These are phyloP conservation scores for Enteromius treurensis DNA, from an alignment of 2,797 vertebrate species.

Conservation along the genomic window DNA sequence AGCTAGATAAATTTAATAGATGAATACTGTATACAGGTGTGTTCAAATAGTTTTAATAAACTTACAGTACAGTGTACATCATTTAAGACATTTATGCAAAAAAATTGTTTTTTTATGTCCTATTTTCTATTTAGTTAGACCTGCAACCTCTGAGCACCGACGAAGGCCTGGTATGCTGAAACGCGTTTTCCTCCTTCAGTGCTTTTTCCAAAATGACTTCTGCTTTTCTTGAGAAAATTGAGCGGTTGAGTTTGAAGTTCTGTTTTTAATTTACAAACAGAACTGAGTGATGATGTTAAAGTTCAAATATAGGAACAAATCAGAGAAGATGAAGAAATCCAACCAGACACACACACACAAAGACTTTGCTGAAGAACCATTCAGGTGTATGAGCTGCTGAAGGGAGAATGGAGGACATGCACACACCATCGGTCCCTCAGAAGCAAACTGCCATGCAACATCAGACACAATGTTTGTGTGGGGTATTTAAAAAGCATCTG, in stretches of 20 bases:
- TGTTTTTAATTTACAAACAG: not conserved
- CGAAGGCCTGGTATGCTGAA: too few species aligned
- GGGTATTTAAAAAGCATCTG: not conserved
- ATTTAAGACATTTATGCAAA: too few species aligned
- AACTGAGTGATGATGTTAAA: not conserved
- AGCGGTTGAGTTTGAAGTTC: not conserved
- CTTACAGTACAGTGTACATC: too few species aligned
- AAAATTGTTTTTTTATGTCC: too few species aligned
- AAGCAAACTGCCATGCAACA: not conserved
- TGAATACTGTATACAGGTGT: not conserved
- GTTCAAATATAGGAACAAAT: too few species aligned
- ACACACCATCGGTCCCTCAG: slow-evolving; percentile 58
- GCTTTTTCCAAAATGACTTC: too few species aligned
- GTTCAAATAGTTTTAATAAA: too few species aligned
- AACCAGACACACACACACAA: not conserved
- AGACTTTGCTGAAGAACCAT: not conserved
- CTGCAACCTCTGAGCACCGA: too few species aligned
- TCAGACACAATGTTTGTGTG: not conserved
- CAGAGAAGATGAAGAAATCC: not conserved
- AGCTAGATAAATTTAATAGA: not conserved
- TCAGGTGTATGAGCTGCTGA: not conserved
- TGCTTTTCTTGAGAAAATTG: too few species aligned
- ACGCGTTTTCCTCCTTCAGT: too few species aligned
- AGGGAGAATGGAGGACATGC: slow-evolving; percentile 66
- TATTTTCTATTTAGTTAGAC: too few species aligned